phyloP scores from a whole-genome alignment of 2,113 vertebrate species.

The Oncorhynchus gorbuscha region DNA sequence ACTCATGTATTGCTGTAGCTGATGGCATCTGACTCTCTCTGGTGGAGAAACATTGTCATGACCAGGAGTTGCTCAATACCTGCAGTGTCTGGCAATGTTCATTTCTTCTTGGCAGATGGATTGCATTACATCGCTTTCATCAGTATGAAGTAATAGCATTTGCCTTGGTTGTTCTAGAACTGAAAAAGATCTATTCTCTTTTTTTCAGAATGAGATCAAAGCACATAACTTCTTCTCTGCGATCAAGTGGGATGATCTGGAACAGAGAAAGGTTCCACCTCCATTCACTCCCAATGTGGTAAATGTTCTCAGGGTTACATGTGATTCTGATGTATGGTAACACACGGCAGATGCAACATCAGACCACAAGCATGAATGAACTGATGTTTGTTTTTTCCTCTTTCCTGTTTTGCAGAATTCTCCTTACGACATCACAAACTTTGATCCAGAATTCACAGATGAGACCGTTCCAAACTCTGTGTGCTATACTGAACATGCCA shows the following conservation, averaged over 20 bases:
- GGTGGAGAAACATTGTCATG: conserved; percentile 22
- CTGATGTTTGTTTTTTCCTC: background rate
- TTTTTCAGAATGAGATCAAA: conserved; percentile 90
- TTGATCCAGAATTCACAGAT: conserved; percentile 93
- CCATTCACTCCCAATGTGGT: conserved; percentile 95
- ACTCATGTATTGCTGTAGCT: background rate
- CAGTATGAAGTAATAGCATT: too few relatives aligned
- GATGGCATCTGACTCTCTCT: conserved; percentile 45
- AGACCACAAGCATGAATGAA: background rate
- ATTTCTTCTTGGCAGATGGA: background rate
- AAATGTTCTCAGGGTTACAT: conserved; percentile 48
- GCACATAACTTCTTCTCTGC: conserved; percentile 87
- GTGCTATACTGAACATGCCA: conserved; percentile 85
- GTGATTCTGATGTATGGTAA: background rate
- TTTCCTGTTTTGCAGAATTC: conserved; percentile 77
- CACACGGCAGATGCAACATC: too few relatives aligned
- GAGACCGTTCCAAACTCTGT: conserved; percentile 91
- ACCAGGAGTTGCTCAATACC: background rate
- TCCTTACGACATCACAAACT: conserved; percentile 90
- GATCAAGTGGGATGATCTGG: conserved; percentile 93
- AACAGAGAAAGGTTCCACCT: conserved; percentile 88
- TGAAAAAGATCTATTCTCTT: background rate
- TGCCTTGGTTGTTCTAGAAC: too few relatives aligned
- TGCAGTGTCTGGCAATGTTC: background rate
- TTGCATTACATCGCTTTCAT: too few relatives aligned